A percentile compares a stretch with the other conserved stretches of the same genome.
Evolutionary conservation across 1,140 invertebrate species (phyloP).

Genomic region (Drosophila sp.): DNA sequence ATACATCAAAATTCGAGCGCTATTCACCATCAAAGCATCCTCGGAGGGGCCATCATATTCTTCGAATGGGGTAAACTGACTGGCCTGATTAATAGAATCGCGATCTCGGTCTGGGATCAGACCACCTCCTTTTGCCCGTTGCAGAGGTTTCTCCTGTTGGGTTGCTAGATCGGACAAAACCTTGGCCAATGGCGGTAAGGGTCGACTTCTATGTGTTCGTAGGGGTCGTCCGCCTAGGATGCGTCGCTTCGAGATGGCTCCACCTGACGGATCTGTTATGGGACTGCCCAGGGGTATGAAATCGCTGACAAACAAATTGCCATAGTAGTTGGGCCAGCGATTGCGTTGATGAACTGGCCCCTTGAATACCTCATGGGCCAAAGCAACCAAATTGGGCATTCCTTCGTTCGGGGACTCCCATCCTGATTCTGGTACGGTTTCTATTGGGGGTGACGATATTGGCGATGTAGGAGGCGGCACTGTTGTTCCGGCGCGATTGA

Average conservation of each 20-base stretch:
- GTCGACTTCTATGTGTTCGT: conserved; percentile 29
- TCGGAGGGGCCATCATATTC: conserved; percentile 63
- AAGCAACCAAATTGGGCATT: conserved; percentile 25
- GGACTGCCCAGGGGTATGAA: conserved; percentile 48
- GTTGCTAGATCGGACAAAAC: conserved; percentile 19
- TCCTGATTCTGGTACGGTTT: conserved; percentile 7
- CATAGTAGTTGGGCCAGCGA: conserved; percentile 13
- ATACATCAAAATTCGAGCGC: conserved; percentile 35
- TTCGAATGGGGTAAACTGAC: conserved; percentile 55
- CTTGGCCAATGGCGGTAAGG: conserved; percentile 46
- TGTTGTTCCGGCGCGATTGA: background rate
- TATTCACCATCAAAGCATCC: conserved; percentile 45
- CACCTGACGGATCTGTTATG: conserved; percentile 48
- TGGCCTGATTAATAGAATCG: conserved; percentile 16
- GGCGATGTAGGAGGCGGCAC: conserved; percentile 21
- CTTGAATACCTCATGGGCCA: conserved; percentile 41
- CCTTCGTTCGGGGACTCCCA: conserved; percentile 33
- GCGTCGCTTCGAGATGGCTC: conserved; percentile 59
- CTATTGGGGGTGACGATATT: background rate
- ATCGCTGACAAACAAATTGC: conserved; percentile 40
- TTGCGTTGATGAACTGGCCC: conserved; percentile 23
- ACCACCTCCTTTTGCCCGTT: conserved; percentile 41
- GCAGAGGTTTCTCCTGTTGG: background rate
- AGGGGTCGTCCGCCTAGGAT: background rate
- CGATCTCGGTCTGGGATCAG: background rate